Evolutionary conservation across 53 echinoderm and acorn worm genomes (phyloP).

Genomic region (Paracentrotus lividus): DNA sequence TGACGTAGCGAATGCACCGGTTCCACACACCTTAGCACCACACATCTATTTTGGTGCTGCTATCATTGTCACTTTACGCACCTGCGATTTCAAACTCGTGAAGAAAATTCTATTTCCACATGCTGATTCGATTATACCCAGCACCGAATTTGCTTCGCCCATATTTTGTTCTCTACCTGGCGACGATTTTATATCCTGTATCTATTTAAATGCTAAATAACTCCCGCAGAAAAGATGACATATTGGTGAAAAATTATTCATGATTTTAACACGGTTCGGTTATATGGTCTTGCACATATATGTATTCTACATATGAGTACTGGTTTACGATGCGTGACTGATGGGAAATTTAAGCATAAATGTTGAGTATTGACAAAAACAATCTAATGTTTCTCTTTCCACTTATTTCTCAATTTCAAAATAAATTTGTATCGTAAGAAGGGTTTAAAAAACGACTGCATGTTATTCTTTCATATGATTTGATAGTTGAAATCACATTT

Average conservation of each 20-base stretch:
- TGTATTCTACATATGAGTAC: not conserved
- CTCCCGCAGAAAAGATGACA: not conserved
- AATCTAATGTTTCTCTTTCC: too few relatives aligned
- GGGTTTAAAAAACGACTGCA: too few relatives aligned
- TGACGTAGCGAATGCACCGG: slow-evolving; percentile 7
- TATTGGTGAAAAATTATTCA: not conserved
- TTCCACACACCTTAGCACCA: not conserved
- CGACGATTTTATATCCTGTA: too few relatives aligned
- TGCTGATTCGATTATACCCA: not conserved
- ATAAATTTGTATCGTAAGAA: too few relatives aligned
- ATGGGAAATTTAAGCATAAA: not conserved
- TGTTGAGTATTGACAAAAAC: not conserved
- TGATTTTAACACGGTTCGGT: not conserved
- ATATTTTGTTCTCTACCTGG: not conserved
- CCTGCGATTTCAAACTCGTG: not conserved
- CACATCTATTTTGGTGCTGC: not conserved
- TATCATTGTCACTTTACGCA: not conserved
- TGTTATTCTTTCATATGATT: too few relatives aligned
- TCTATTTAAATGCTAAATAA: too few relatives aligned
- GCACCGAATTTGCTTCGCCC: not conserved
- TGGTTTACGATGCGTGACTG: not conserved
- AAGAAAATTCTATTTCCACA: not conserved
- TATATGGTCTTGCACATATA: too few relatives aligned
- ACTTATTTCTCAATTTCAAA: too few relatives aligned
- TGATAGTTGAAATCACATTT: too few relatives aligned